Base-by-base conservation (phyloP, 1,140 invertebrate genomes). In the Lerema accius region DNA sequence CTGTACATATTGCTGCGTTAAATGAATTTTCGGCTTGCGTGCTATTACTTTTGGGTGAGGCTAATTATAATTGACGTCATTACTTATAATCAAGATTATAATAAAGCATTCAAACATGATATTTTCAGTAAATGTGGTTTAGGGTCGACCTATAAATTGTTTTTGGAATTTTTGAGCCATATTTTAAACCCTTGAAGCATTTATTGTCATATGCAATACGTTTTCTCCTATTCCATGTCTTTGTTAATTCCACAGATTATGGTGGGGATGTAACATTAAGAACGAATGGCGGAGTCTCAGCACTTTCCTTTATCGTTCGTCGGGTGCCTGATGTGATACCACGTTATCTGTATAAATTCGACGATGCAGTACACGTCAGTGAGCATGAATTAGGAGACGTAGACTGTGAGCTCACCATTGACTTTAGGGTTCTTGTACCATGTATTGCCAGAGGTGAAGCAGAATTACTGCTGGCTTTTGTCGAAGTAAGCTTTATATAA, bases 301-400 rank as follows among this genome's bases (percentile, higher is more conserved):
- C 94, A 0, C 75, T 97, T 9, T 95, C 95, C 26, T 96, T 97
- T 56, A 96, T 97, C 23, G 94, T 96, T 7, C 93, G 96, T 10
- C 92, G 95, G 65, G 96, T 95, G 0, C 96, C 96, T 0, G 95
- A 96, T 63, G 94, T 96, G 0, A 92, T 97, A 16, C 94, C 95
- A 0, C 93, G 91, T 56, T 94, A 96, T 51, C 85, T 95, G 10
- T 84, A 92, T 0, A 94, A 95, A 62, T 91, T 97, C n/a, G 95
- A 96, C 73, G 92, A 94, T 39, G 94, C 95, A 0, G 95, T 97
- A 10, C 94, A 94, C 53, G 89, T 96, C 0, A 95, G 95, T 64
- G 96, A 96, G 64, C 95, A 96, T 71, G 96, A 97, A 76, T 91
- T 96, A 0, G 95, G 95, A 0, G 96, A 97, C 61, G 94, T 96